phyloP scores from a whole-genome alignment of 2,888 invertebrate species.

The Netelia fuscicornis region DNA sequence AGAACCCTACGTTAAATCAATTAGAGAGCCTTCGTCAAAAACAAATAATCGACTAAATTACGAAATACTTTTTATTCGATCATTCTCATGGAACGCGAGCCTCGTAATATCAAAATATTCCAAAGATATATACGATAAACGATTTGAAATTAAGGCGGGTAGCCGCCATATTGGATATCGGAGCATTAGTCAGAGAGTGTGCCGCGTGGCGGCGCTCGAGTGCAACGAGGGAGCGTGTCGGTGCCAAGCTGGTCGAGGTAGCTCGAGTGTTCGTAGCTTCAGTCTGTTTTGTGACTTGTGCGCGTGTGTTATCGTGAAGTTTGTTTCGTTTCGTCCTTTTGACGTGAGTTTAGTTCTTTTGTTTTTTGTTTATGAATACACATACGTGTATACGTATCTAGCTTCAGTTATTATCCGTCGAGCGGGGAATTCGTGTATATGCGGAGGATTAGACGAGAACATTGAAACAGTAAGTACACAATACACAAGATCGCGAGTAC shows the following conservation, averaged over 20 bases:
- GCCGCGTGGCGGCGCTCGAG: slow-evolving; percentile 38
- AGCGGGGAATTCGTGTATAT: slow-evolving; percentile 27
- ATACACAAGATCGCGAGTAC: slow-evolving; percentile 24
- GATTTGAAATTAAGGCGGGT: slow-evolving; percentile 23
- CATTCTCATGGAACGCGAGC: no score
- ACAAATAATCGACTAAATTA: no score
- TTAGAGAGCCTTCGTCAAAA: no score
- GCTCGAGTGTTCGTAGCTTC: slow-evolving; percentile 66
- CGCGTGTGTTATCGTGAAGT: slow-evolving; percentile 73
- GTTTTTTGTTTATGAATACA: slow-evolving; percentile 29
- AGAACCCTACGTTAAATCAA: no score
- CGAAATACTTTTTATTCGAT: no score
- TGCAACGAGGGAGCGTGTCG: slow-evolving; percentile 34
- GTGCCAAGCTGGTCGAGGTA: slow-evolving; percentile 61
- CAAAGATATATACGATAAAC: no score
- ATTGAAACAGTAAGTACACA: neutral
- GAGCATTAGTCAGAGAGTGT: neutral
- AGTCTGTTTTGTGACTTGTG: slow-evolving; percentile 80
- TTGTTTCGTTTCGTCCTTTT: slow-evolving; percentile 63
- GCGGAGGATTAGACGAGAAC: slow-evolving; percentile 8
- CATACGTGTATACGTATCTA: slow-evolving; percentile 1
- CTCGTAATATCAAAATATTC: no score
- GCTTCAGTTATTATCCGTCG: neutral
- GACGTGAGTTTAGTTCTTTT: slow-evolving; percentile 55
- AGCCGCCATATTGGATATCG: slow-evolving; percentile 41